phyloP scores from a whole-genome alignment of 1,140 invertebrate genomes.

The Cotesia typhae region DNA sequence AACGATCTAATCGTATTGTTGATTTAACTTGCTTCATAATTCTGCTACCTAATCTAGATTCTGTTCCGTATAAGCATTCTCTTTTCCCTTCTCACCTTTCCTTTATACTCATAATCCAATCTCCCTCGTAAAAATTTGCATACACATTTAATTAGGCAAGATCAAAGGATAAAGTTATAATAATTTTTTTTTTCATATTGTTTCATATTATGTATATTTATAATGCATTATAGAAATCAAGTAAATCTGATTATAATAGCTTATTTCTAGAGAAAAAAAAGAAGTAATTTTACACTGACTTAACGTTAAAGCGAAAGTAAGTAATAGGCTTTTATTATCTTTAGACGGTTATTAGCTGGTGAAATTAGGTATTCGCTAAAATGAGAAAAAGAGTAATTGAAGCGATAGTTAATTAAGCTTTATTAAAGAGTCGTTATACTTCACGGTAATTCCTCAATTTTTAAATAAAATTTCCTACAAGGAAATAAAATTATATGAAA shows the following conservation, averaged over 20 bases:
- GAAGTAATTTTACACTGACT: background rate
- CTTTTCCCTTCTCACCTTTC: conserved; percentile 29
- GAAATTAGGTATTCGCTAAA: conserved; percentile 39
- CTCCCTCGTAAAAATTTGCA: conserved; percentile 46
- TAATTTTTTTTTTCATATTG: background rate
- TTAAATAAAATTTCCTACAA: too few relatives aligned
- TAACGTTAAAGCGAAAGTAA: background rate
- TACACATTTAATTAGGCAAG: conserved; percentile 58
- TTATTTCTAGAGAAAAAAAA: background rate
- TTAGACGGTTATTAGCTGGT: conserved; percentile 42
- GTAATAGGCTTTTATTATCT: conserved; percentile 26
- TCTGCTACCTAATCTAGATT: conserved; percentile 65
- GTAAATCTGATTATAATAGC: too few relatives aligned
- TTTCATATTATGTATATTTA: too few relatives aligned
- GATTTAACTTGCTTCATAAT: conserved; percentile 67
- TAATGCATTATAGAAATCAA: too few relatives aligned
- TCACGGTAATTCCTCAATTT: too few relatives aligned
- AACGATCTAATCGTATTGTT: conserved; percentile 61
- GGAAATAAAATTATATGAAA: too few relatives aligned
- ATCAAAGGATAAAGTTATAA: conserved; percentile 25
- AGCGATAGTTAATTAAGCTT: too few relatives aligned
- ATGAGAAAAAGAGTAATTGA: background rate
- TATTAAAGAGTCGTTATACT: too few relatives aligned
- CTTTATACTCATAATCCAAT: conserved; percentile 18
- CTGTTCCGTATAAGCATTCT: conserved; percentile 56